Evolutionary conservation across 92 coral and sea anemone genomes (phyloP), one percentile per base, ranked within the genome.

Genomic region (Epizoanthus ramosus): DNA sequence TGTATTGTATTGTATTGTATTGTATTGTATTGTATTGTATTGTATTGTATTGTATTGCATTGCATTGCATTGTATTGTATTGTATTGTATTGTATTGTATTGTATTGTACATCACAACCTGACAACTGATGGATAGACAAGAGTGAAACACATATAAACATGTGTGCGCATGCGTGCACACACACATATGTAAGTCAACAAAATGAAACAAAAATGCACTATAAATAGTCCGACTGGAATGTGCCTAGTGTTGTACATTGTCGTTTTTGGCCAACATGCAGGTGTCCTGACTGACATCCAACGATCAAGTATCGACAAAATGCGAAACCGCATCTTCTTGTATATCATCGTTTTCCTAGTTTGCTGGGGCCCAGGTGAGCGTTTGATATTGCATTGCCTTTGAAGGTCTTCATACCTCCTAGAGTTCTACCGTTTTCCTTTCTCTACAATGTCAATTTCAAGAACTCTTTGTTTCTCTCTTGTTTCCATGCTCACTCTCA

Each of bases 351-450:
- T 97, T 56, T 97, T 97, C 67, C 68, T 97, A 15, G 41, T 92
- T 10, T 97, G 99, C 64, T 97, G 99, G 99, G 75, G 88, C 22
- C 97, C 99, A 80, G 99, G 99, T 97, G 87, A 79, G 79, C 14
- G 3, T 10, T 3, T 16, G 6, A 21, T 25, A 8, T 47, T 47
- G 45, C 74, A 17, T 31, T 43, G 8, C 39, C 14, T 21, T 24
- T 13, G 31, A 22, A 43, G 25, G 17, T 71, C 22, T 71, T 71
- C 21, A 25, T 2, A 28, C 45, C 3, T 71, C 10, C n/a, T 15
- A 37, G 16, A 7, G n/a, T 56, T 75, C 23, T 6, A 41, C n/a
- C 22, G 0, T 75, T 15, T 8, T 15, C 41, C 18, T 22, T 47
- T 0, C 1, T 18, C 7, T 14, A 73, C 21, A 12, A n/a, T 37